These are phyloP conservation scores for Chlorops oryzae DNA, from an alignment of 1,140 invertebrate species.

Conservation along the genomic window DNA sequence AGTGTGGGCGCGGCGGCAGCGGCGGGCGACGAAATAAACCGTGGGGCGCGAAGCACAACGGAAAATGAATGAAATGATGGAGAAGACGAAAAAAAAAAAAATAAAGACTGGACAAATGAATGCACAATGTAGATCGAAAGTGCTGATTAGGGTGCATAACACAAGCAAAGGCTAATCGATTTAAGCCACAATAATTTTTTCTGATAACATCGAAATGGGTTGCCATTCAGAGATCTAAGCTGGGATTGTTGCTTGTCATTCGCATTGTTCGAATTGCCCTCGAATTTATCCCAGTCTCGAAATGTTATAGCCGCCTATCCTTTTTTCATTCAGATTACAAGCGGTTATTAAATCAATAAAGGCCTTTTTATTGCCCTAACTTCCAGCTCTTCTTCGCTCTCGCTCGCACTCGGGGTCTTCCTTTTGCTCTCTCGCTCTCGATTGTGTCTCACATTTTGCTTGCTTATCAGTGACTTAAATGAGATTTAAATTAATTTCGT, in stretches of 20 bases:
- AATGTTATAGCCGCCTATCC: too few relatives aligned
- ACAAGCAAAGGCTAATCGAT: slow-evolving; percentile 40
- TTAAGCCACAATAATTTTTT: slow-evolving; percentile 42
- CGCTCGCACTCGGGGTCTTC: neutral
- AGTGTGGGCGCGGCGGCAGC: neutral
- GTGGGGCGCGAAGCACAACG: too few relatives aligned
- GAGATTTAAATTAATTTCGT: neutral
- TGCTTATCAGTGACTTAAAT: neutral
- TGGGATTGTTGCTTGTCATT: too few relatives aligned
- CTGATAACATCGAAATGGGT: too few relatives aligned
- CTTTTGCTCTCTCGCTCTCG: neutral
- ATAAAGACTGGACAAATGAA: too few relatives aligned
- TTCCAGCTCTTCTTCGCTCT: neutral
- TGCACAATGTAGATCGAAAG: slow-evolving; percentile 31
- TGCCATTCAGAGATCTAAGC: too few relatives aligned
- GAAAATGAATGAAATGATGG: neutral
- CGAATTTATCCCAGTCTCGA: too few relatives aligned
- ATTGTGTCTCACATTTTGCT: neutral
- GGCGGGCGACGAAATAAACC: neutral
- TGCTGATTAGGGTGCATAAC: slow-evolving; percentile 36
- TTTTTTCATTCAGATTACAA: too few relatives aligned
- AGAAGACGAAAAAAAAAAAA: neutral
- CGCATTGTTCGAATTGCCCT: too few relatives aligned
- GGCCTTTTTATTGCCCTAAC: too few relatives aligned
- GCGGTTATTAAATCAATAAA: too few relatives aligned